Conservation (phyloP, 2,888 invertebrate genomes). For the Orgyia antiqua region DNA sequence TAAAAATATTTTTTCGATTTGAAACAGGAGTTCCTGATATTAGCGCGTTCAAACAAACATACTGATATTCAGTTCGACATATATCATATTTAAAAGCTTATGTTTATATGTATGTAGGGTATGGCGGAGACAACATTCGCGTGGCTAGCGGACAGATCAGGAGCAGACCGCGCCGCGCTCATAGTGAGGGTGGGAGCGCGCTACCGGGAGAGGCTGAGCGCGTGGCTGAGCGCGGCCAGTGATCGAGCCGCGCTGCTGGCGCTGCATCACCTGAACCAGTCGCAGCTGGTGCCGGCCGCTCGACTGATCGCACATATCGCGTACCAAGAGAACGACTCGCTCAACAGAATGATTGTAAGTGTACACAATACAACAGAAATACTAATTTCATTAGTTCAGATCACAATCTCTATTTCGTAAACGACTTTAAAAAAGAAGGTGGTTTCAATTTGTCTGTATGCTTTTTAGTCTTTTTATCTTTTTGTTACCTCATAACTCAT, state of each 20-base stretch:
- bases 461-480: too few relatives aligned
- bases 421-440: too few relatives aligned
- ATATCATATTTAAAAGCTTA: too few relatives aligned
- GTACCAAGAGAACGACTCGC: conserved; percentile 79
- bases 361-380: too few relatives aligned
- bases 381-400: neutral
- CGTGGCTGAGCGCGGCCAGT: conserved; percentile 18
- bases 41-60: too few relatives aligned
- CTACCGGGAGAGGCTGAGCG: conserved; percentile 14
- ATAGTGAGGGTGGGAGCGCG: conserved; percentile 19
- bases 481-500: too few relatives aligned
- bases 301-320: conserved; percentile 65
- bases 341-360: conserved; percentile 79
- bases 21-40: too few relatives aligned
- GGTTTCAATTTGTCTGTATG: too few relatives aligned
- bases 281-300: conserved; percentile 19
- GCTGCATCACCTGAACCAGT: conserved; percentile 26
- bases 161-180: conserved; percentile 10
- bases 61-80: too few relatives aligned
- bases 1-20: too few relatives aligned
- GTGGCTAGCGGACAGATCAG: conserved; percentile 28
- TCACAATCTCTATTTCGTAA: neutral
- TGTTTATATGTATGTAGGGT: conserved; percentile 30
- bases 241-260: conserved; percentile 22
- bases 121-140: conserved; percentile 47